Evolutionary conservation across 1,140 invertebrate genomes (phyloP).

Genomic region (Heliconius hewitsoni): DNA sequence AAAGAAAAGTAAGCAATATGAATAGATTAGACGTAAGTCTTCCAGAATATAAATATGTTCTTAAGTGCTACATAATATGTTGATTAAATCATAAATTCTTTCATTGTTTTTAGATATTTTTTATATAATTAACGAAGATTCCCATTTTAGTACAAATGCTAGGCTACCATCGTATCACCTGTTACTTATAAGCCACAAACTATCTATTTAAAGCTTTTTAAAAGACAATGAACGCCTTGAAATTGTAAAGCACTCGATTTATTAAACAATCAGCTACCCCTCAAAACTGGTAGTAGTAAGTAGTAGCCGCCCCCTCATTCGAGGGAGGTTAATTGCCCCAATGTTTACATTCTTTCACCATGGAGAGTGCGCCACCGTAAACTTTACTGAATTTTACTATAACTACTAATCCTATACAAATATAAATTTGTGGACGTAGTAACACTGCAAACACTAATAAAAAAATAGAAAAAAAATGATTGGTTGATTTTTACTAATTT

Average conservation of each 20-base stretch:
- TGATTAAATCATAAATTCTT: background rate
- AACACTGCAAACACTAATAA: background rate
- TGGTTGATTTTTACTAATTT: no score
- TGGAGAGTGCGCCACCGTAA: conserved; percentile 56
- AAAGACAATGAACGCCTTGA: conserved; percentile 17
- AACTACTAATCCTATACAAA: background rate
- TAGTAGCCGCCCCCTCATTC: conserved; percentile 38
- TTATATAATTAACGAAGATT: background rate
- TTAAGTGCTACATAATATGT: no score
- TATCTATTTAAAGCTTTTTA: background rate
- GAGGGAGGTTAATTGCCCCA: conserved; percentile 52
- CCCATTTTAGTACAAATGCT: background rate
- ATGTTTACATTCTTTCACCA: conserved; percentile 75
- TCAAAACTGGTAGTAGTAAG: conserved; percentile 21
- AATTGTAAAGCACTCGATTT: conserved; percentile 22
- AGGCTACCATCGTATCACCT: background rate
- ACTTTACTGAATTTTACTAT: conserved; percentile 26
- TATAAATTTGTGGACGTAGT: background rate
- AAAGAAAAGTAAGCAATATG: no score
- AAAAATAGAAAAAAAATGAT: background rate
- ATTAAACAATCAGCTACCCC: conserved; percentile 26
- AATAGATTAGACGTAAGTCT: background rate
- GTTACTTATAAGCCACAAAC: background rate
- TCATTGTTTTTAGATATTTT: background rate
- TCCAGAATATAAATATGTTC: background rate